phyloP scores from a whole-genome alignment of 2,888 invertebrate genomes.

The Chrysopilus asiliformis region DNA sequence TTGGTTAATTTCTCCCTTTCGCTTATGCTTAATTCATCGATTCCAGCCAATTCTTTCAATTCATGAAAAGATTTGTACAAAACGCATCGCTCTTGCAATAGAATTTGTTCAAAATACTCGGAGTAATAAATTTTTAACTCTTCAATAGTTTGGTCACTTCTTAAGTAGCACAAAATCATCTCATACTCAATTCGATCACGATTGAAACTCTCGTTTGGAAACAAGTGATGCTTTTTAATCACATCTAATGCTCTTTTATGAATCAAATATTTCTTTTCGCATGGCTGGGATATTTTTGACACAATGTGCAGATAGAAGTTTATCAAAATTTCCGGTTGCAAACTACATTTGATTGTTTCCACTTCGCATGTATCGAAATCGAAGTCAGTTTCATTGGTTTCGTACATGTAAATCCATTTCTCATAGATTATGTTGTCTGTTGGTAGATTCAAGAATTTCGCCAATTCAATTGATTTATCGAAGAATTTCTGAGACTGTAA shows the following conservation, averaged over 20 bases:
- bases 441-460: constrained; percentile 34
- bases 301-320: constrained; percentile 46
- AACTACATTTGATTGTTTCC: constrained; percentile 45
- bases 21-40: constrained; percentile 27
- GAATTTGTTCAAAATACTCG: constrained; percentile 32
- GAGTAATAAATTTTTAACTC: constrained; percentile 29
- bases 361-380: constrained; percentile 45
- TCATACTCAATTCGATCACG: constrained; percentile 35
- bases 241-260: constrained; percentile 29
- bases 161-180: constrained; percentile 30
- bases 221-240: constrained; percentile 30
- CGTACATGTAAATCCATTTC: constrained; percentile 38
- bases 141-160: constrained; percentile 18
- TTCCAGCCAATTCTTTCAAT: constrained; percentile 32
- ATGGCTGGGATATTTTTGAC: constrained; percentile 36
- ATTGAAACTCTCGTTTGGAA: constrained; percentile 33
- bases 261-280: constrained; percentile 38
- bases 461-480: constrained; percentile 40
- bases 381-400: constrained; percentile 39
- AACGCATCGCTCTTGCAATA: constrained; percentile 30
- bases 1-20: constrained; percentile 15
- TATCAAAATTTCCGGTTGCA: constrained; percentile 47
- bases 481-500: constrained; percentile 38
- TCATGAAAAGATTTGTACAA: constrained; percentile 34
- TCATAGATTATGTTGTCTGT: constrained; percentile 37